Percentiles rank a stretch among this genome's conserved stretches.
These are phyloP conservation scores for Borostomias antarcticus DNA, from an alignment of 2,797 vertebrate genomes.

Conservation along the genomic window DNA sequence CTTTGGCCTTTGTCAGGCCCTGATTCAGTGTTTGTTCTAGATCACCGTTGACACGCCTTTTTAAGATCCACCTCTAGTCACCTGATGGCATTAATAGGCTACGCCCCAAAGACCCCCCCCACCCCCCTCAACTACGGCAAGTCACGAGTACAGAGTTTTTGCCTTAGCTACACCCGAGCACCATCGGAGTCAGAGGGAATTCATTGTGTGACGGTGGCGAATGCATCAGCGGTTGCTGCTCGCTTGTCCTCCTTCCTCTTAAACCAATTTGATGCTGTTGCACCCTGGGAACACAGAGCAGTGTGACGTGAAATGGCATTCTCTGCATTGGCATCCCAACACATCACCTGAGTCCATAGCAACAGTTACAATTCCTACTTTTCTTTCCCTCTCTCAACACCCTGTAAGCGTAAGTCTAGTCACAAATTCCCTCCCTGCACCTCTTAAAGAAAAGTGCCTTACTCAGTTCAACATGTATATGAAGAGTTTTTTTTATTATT, in stretches of 20 bases:
- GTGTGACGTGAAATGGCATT: conserved; percentile 39
- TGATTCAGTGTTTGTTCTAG: too few species aligned
- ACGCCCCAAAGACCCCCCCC: conserved; percentile 65
- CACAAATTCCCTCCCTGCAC: conserved; percentile 52
- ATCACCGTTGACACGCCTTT: conserved; percentile 55
- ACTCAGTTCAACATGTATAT: conserved; percentile 61
- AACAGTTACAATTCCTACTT: conserved; percentile 26
- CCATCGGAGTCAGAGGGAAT: conserved; percentile 20
- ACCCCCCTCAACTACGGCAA: conserved; percentile 28
- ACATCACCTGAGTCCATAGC: conserved; percentile 45
- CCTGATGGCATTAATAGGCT: conserved; percentile 67
- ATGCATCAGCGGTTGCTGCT: conserved; percentile 22
- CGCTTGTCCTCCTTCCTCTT: not conserved
- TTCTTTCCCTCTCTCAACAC: conserved; percentile 31
- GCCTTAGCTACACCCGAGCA: conserved; percentile 45
- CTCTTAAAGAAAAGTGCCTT: conserved; percentile 77
- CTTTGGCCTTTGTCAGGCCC: not conserved
- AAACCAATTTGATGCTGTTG: conserved; percentile 39
- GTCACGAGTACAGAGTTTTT: conserved; percentile 37
- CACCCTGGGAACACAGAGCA: conserved; percentile 45
- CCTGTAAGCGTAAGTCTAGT: conserved; percentile 35
- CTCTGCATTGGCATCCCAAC: conserved; percentile 19
- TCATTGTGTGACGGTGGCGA: conserved; percentile 19
- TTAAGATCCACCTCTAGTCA: conserved; percentile 44
- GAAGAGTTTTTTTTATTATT: conserved; percentile 30